Conservation (phyloP, 2,797 vertebrate genomes). For the Zenarchopterus dispar region DNA sequence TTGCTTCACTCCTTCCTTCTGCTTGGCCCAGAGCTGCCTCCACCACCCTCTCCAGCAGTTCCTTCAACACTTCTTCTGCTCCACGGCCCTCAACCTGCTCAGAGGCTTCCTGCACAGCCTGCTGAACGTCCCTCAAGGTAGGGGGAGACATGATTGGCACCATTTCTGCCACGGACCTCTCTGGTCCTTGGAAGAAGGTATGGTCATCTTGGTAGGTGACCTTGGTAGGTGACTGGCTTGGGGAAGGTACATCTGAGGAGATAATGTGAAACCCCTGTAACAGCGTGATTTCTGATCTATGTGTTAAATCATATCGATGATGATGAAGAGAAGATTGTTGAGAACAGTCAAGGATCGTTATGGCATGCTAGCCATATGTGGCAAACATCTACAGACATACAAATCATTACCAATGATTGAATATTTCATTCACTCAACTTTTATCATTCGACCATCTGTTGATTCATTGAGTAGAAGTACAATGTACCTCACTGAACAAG, state of each 20-base stretch:
- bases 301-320: not conserved
- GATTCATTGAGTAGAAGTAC: not conserved
- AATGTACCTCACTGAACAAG: not conserved
- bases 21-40: constrained; percentile 65
- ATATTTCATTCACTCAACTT: not conserved
- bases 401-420: too few relatives aligned
- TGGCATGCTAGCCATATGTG: not conserved
- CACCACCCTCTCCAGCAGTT: constrained; percentile 76
- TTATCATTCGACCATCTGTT: too few relatives aligned
- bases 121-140: constrained; percentile 75
- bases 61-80: constrained; percentile 70
- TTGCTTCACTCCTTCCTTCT: constrained; percentile 44
- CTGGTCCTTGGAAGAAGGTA: constrained; percentile 28
- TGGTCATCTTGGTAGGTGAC: constrained; percentile 41
- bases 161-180: constrained; percentile 47
- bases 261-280: constrained; percentile 2
- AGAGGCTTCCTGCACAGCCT: constrained; percentile 77
- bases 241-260: constrained; percentile 45
- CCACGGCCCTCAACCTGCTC: constrained; percentile 66
- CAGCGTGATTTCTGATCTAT: too few relatives aligned
- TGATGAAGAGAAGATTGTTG: not conserved
- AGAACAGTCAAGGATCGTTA: not conserved
- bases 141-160: constrained; percentile 58
- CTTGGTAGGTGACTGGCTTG: constrained; percentile 46
- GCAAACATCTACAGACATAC: not conserved